phyloP scores from a whole-genome alignment of 1,140 invertebrate species.

The Hyphantria cunea region DNA sequence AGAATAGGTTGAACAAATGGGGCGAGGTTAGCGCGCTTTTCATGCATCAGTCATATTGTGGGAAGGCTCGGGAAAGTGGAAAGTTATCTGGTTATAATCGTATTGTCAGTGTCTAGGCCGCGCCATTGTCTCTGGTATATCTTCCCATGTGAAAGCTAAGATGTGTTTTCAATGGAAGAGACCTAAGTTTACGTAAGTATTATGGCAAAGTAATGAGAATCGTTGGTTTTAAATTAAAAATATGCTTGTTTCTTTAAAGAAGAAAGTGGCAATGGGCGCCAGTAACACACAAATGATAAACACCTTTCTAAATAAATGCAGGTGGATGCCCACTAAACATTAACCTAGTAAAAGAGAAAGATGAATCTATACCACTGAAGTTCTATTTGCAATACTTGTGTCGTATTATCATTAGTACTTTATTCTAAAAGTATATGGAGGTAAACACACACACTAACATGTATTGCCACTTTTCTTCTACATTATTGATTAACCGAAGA shows the following conservation, averaged over 20 bases:
- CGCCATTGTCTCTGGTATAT: conserved; percentile 42
- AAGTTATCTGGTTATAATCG: conserved; percentile 52
- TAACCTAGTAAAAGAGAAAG: background rate
- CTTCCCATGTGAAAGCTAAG: conserved; percentile 47
- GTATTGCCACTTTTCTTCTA: no score
- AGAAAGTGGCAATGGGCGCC: background rate
- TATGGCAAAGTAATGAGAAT: no score
- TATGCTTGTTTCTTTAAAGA: no score
- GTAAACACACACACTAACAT: no score
- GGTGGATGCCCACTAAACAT: background rate
- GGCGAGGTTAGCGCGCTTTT: conserved; percentile 51
- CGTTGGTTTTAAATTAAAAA: no score
- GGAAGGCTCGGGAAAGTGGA: conserved; percentile 69
- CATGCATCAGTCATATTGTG: conserved; percentile 50
- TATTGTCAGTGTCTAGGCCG: conserved; percentile 71
- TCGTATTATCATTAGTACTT: background rate
- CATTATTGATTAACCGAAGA: no score
- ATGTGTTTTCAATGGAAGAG: conserved; percentile 24
- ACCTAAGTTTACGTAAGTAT: conserved; percentile 17
- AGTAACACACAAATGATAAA: no score
- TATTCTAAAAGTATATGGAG: no score
- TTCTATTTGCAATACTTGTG: background rate
- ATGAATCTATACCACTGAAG: background rate
- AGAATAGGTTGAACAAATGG: background rate
- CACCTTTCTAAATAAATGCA: background rate